Evolutionary conservation across 2,888 invertebrate genomes (phyloP), one percentile per base, ranked within the genome.

Genomic region (Agrilus cyanescens): DNA sequence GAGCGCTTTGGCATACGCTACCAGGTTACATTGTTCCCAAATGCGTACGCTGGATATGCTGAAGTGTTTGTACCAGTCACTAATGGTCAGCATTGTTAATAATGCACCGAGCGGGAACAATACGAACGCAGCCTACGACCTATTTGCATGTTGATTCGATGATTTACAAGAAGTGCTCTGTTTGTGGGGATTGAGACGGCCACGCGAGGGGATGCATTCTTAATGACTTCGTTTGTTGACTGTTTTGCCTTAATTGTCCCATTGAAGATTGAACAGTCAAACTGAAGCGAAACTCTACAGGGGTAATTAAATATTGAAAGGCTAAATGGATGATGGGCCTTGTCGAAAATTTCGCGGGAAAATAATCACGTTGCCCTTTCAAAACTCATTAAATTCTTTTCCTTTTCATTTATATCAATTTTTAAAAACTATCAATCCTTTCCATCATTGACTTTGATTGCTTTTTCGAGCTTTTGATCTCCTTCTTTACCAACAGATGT

Each of bases 51-150:
- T 40, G 32, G 42, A 43, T 25, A 25, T 39, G 42, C 45, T 46
- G 42, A 42, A 50, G 47, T 49, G 49, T 48, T 50, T 50, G 40
- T 41, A 43, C 42, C 37, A 43, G 44, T 44, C 49, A 44, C 49
- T 51, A 53, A 53, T 52, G 52, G 52, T 51, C 52, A 53, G 52
- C 50, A 47, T 51, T 52, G 49, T 48, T 48, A 42, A 38, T 47
- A 47, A 49, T 50, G 47, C 49, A 49, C 50, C 45, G 35, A 31
- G 35, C 32, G 41, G 43, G 47, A 45, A 50, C 50, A 50, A 49
- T 50, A 32, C 39, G 45, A 48, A 44, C 39, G 44, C 41, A 48
- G 42, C 38, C 37, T 40, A 43, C 25, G 25, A 25, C 25, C 47
- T 52, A 52, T 51, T 51, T 50, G 50, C 49, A 52, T 52, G 48